Base-by-base conservation (phyloP, 2,888 invertebrate genomes). In the Disparrhopalites patrizii region DNA sequence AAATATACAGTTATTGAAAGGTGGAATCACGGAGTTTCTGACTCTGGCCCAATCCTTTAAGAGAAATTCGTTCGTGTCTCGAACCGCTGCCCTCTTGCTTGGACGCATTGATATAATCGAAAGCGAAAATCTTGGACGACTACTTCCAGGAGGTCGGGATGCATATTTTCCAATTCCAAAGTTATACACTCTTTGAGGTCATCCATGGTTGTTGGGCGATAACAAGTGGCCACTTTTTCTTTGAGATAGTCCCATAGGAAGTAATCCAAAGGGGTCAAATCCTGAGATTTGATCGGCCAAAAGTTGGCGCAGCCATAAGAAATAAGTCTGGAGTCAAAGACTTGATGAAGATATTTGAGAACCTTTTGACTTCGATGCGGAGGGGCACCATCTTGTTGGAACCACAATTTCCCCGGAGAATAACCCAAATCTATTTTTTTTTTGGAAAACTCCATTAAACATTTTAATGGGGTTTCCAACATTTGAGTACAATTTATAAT, bases 161-260 rank as follows among this genome's bases (percentile, higher is more conserved):
- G 38, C 7, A 65, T 25, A n/a, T 67, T 52, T 10, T 55, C 40
- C 8, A 61, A 47, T 10, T 52, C 62, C 10, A 54, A 40, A 3
- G 62, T 56, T 18, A 75, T 64, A 36, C 61, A 69, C 18, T 69
- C 62, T 3, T 70, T 60, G 25, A 73, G 68, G 7, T 63, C 54
- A n/a, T 61, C 55, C 33, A 54, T 52, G 10, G 66, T 70, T 8
- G 60, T 68, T 10, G 69, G 64, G 38, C 65, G 67, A 54, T 68
- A 67, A n/a, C 27, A 50, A 15, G 43, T 50, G 10, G 66, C 52
- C 43, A 74, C 27, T 54, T 68, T 71, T 1, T 36, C 52, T 50
- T 75, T 75, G 27, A 75, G 51, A 47, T 73, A 65, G 47, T 74
- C 71, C 75, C 75, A 75, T n/a, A 75, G 58, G 62, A 75, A 75